Evolutionary conservation across 2,888 invertebrate genomes (phyloP).

Genomic region (Tillus elongatus): DNA sequence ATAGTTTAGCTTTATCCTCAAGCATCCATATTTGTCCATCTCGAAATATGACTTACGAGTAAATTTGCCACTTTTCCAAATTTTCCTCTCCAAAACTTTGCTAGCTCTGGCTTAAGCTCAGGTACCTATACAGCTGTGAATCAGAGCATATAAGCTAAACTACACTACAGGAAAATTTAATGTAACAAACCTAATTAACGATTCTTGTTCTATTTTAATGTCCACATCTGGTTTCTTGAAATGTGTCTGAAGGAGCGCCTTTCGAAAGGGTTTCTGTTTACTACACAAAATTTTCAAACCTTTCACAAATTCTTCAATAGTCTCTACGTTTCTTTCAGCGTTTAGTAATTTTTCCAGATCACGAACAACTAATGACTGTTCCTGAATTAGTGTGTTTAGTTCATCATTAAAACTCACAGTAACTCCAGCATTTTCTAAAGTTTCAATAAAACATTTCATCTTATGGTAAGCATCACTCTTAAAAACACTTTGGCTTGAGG

Average conservation of each 20-base stretch:
- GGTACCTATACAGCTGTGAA: too few relatives aligned
- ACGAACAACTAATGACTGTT: slow-evolving; percentile 35
- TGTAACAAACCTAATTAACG: slow-evolving; percentile 26
- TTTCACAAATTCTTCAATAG: slow-evolving; percentile 47
- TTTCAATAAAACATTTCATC: slow-evolving; percentile 23
- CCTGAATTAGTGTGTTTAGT: slow-evolving; percentile 31
- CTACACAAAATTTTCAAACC: slow-evolving; percentile 39
- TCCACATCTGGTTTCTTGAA: slow-evolving; percentile 26
- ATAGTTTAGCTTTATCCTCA: too few relatives aligned
- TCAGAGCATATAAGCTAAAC: too few relatives aligned
- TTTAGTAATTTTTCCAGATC: slow-evolving; percentile 30
- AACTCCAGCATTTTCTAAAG: slow-evolving; percentile 28
- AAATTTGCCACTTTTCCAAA: too few relatives aligned
- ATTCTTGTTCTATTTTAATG: slow-evolving; percentile 26
- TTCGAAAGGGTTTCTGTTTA: slow-evolving; percentile 33
- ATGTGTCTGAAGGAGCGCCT: slow-evolving; percentile 33
- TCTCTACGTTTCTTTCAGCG: slow-evolving; percentile 25
- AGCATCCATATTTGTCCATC: too few relatives aligned
- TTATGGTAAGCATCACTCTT: too few relatives aligned
- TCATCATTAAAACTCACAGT: slow-evolving; percentile 23
- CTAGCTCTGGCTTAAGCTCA: too few relatives aligned
- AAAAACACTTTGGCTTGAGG: too few relatives aligned
- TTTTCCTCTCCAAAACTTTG: too few relatives aligned
- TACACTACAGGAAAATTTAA: too few relatives aligned
- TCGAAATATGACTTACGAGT: too few relatives aligned